These are phyloP conservation scores for Ataeniobius toweri DNA, from an alignment of 2,797 vertebrate genomes.

Conservation along the genomic window DNA sequence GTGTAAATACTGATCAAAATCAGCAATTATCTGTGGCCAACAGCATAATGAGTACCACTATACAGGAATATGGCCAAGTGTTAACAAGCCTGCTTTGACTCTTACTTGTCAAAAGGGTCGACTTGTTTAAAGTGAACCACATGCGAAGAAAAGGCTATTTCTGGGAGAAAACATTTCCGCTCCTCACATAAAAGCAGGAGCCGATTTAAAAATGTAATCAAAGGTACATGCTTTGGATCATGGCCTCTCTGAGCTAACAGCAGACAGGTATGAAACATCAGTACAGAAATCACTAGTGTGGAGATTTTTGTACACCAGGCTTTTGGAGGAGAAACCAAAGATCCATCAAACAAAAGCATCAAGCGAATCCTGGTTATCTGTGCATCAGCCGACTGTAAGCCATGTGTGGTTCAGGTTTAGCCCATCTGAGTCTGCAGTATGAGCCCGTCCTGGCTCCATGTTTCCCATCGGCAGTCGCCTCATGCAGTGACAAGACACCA, in stretches of 20 bases:
- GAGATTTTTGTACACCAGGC: not conserved
- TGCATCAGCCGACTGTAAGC: slow-evolving; percentile 40
- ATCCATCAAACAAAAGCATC: slow-evolving; percentile 10
- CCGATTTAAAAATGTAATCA: slow-evolving; percentile 54
- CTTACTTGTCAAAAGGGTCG: slow-evolving; percentile 58
- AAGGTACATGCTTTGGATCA: slow-evolving; percentile 63
- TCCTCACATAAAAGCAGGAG: slow-evolving; percentile 51
- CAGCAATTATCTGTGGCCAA: slow-evolving; percentile 16
- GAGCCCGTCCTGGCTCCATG: slow-evolving; percentile 61
- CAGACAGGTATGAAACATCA: slow-evolving; percentile 35
- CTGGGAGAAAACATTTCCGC: slow-evolving; percentile 51
- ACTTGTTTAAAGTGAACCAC: slow-evolving; percentile 70
- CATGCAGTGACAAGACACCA: slow-evolving; percentile 71
- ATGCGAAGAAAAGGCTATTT: slow-evolving; percentile 53
- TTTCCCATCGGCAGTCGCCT: slow-evolving; percentile 72
- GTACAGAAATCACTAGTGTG: slow-evolving; percentile 7
- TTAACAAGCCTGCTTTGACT: slow-evolving; percentile 64
- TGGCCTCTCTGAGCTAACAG: slow-evolving; percentile 29
- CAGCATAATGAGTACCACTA: slow-evolving; percentile 40
- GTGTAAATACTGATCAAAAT: slow-evolving; percentile 23
- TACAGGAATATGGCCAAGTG: slow-evolving; percentile 55
- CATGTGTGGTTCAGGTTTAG: slow-evolving; percentile 47
- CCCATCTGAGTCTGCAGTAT: slow-evolving; percentile 50
- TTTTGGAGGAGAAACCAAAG: slow-evolving; percentile 9
- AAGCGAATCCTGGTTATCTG: slow-evolving; percentile 33